Conservation (phyloP, 2,888 invertebrate genomes). For the Elysia crispata region DNA sequence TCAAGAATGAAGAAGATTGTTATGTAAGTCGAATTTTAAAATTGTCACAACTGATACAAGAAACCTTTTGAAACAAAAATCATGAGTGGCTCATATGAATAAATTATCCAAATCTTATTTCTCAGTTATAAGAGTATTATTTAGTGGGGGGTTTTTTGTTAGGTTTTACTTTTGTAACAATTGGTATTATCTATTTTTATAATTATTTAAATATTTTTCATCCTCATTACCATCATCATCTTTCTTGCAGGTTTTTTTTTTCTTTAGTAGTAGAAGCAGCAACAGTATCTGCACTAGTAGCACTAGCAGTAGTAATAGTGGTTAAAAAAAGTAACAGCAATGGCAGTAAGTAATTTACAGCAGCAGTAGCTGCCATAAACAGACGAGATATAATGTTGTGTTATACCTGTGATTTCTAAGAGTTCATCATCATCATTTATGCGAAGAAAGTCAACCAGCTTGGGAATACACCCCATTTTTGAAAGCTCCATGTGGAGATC, state of each 20-base stretch:
- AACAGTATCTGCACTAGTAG: neutral
- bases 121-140: neutral
- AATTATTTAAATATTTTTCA: neutral
- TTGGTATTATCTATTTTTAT: too few species aligned
- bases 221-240: slow-evolving; percentile 5
- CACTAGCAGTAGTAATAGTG: neutral
- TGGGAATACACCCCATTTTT: slow-evolving; percentile 62
- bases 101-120: neutral
- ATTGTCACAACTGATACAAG: too few species aligned
- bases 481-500: slow-evolving; percentile 64
- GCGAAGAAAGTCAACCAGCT: slow-evolving; percentile 65
- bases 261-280: neutral
- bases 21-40: too few species aligned
- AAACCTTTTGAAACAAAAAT: too few species aligned
- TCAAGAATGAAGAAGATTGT: neutral
- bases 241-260: neutral
- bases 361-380: neutral
- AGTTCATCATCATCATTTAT: slow-evolving; percentile 65
- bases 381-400: neutral
- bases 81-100: too few species aligned
- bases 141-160: too few species aligned
- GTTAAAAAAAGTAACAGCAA: too few species aligned
- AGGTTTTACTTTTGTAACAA: too few species aligned
- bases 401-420: slow-evolving; percentile 65
- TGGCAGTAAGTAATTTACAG: too few species aligned